These are phyloP conservation scores for Diaphora mendica DNA, from an alignment of 2,888 invertebrate genomes.

Conservation along the genomic window DNA sequence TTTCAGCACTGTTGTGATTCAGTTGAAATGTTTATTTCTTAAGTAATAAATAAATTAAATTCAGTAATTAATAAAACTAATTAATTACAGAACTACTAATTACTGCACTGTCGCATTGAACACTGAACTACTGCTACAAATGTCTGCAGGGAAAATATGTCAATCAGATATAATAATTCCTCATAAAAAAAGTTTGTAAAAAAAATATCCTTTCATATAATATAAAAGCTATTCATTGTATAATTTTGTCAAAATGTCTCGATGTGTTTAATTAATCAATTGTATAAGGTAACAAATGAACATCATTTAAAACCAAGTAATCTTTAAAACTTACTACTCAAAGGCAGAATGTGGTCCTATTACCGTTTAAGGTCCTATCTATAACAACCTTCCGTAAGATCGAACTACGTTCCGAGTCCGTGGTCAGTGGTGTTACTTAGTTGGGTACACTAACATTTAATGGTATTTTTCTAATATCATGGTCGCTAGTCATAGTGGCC, in stretches of 20 bases:
- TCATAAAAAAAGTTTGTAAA: no score
- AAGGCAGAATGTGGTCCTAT: neutral
- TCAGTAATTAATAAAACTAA: no score
- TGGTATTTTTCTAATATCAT: slow-evolving; percentile 28
- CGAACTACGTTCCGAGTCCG: neutral
- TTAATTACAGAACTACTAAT: no score
- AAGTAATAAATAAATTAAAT: no score
- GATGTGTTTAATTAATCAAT: neutral
- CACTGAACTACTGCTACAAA: no score
- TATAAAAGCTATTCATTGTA: neutral
- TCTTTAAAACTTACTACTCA: neutral
- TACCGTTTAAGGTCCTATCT: neutral
- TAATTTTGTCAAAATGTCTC: neutral
- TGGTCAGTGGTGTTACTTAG: neutral
- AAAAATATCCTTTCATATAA: neutral
- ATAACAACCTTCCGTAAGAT: neutral
- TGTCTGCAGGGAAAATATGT: neutral
- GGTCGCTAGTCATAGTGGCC: slow-evolving; percentile 30
- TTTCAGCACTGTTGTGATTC: no score
- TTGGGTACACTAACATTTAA: slow-evolving; percentile 24
- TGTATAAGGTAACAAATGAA: neutral
- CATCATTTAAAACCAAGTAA: neutral
- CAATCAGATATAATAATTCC: neutral
- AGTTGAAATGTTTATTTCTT: no score
- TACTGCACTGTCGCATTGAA: neutral